Conservation (phyloP, 1,140 invertebrate genomes). For the Drosophila virilis region DNA sequence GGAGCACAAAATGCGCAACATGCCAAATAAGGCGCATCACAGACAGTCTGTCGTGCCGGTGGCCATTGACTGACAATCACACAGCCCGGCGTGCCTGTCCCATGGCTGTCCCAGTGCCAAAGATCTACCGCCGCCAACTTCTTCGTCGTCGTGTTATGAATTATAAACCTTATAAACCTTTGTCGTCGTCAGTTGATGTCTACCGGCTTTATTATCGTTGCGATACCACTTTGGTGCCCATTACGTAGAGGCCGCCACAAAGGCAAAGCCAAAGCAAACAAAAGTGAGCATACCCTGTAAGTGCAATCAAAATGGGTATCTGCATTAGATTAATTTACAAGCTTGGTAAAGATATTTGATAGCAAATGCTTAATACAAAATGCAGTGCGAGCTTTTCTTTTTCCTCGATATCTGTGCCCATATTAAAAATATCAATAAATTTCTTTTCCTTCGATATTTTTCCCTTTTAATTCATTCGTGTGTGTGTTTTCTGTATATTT, state of each 20-base stretch:
- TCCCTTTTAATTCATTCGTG: no score
- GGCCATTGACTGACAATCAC: constrained; percentile 23
- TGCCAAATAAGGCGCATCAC: constrained; percentile 43
- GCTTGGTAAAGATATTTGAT: not conserved
- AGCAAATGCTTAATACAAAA: no score
- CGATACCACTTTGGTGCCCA: constrained; percentile 26
- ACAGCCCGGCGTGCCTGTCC: not conserved
- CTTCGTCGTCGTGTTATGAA: constrained; percentile 42
- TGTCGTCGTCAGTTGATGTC: constrained; percentile 25
- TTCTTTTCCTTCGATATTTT: no score
- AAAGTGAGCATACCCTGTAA: constrained; percentile 17
- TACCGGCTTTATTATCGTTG: constrained; percentile 32
- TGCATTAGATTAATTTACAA: not conserved
- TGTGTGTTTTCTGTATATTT: no score
- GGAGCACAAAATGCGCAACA: not conserved
- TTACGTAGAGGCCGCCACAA: constrained; percentile 26
- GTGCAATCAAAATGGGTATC: not conserved
- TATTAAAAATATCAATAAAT: no score
- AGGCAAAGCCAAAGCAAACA: constrained; percentile 1
- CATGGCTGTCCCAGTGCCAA: constrained; percentile 5
- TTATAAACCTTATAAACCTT: constrained; percentile 29
- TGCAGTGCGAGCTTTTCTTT: no score
- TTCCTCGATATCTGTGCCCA: no score
- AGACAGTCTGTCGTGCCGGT: constrained; percentile 27
- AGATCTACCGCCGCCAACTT: constrained; percentile 18